Evolutionary conservation across 2,888 invertebrate species (phyloP).

Genomic region (Cephonodes hylas): DNA sequence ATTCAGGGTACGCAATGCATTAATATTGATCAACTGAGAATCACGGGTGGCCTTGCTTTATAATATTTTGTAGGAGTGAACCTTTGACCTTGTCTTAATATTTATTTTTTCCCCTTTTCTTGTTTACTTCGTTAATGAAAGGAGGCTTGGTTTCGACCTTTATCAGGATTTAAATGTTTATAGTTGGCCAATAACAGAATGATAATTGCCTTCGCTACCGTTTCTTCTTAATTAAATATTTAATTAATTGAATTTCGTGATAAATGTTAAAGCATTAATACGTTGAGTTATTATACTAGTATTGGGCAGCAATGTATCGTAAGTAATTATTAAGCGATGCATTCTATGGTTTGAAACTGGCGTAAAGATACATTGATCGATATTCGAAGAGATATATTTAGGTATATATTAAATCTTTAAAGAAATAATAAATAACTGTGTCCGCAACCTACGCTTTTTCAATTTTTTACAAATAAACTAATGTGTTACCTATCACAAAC

Average conservation of each 20-base stretch:
- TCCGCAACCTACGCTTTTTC: not conserved
- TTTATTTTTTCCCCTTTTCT: constrained; percentile 22
- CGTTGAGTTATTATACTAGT: no score
- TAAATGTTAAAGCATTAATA: not conserved
- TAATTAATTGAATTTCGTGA: not conserved
- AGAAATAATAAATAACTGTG: not conserved
- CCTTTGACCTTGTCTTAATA: constrained; percentile 33
- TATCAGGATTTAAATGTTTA: constrained; percentile 9
- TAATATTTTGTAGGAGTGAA: constrained; percentile 33
- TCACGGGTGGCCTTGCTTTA: constrained; percentile 37
- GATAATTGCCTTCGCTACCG: not conserved
- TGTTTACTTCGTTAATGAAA: constrained; percentile 25
- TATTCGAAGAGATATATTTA: not conserved
- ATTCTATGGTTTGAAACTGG: not conserved
- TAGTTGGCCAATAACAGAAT: not conserved
- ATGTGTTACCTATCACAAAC: not conserved
- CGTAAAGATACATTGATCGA: not conserved
- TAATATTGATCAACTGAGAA: constrained; percentile 48
- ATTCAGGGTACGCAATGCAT: constrained; percentile 41
- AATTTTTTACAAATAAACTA: not conserved
- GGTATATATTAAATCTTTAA: not conserved
- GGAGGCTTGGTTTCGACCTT: constrained; percentile 23
- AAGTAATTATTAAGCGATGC: not conserved
- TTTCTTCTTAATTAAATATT: not conserved
- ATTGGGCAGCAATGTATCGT: not conserved